phyloP scores from a whole-genome alignment of 2,888 invertebrate species.

The Drosophila borealis region DNA sequence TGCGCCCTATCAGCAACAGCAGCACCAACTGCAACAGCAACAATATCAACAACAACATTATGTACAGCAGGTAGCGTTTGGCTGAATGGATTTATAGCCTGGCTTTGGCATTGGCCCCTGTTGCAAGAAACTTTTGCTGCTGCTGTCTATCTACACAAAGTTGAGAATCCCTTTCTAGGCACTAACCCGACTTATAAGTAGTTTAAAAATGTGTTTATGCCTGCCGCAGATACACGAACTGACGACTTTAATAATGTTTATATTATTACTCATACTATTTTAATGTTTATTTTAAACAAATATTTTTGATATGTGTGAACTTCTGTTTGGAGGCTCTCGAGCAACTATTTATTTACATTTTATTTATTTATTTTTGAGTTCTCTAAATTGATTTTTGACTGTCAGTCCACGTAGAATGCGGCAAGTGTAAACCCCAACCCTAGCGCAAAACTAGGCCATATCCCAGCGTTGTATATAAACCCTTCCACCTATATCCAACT shows the following conservation, averaged over 20 bases:
- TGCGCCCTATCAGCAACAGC: constrained; percentile 50
- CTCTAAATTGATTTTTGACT: not conserved
- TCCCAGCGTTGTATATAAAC: not conserved
- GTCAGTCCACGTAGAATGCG: not conserved
- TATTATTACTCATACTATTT: no score
- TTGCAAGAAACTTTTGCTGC: constrained; percentile 60
- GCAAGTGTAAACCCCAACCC: constrained; percentile 13
- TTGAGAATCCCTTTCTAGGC: constrained; percentile 24
- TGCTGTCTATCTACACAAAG: constrained; percentile 52
- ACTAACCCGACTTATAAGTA: constrained; percentile 29
- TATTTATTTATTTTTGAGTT: not conserved
- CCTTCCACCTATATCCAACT: not conserved
- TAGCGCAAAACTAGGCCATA: not conserved
- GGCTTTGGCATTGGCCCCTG: constrained; percentile 57
- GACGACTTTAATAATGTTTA: not conserved
- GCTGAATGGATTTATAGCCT: constrained; percentile 58
- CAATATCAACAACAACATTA: constrained; percentile 51
- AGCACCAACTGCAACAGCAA: constrained; percentile 39
- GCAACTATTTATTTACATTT: no score
- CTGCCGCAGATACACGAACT: constrained; percentile 14
- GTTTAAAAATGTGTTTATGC: constrained; percentile 28
- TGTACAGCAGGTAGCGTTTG: constrained; percentile 66
- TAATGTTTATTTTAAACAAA: no score
- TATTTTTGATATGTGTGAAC: no score
- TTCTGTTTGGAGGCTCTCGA: no score